Base-by-base conservation (phyloP, 1,140 invertebrate species). In the Drosophila pachea region DNA sequence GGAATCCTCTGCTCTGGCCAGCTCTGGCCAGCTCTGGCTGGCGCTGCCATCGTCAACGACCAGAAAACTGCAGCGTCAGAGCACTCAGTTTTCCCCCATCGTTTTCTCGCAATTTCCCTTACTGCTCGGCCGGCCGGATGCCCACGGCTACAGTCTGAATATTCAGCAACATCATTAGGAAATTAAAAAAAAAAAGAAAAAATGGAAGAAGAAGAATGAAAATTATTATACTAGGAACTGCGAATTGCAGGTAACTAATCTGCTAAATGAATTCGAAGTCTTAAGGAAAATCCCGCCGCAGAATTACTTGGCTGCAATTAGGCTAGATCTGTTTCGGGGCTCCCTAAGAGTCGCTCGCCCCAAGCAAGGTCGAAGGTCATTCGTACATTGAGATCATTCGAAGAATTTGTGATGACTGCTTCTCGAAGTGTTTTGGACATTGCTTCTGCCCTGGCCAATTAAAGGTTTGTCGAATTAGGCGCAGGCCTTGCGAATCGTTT, bases 61-160 rank as follows among this genome's bases (percentile, higher is more conserved):
- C 60, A 67, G 75, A 76, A 79, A 86, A 76, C 52, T 84, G 79
- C 79, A 76, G 31, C 60, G 61, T 84, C 79, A 84, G 63, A 45
- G 56, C 59, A 62, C 64, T 65, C 52, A 66, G 38, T 45, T 36
- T 22, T 33, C 31, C 16, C 7, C 7, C 31, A 7, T 5, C 12
- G 43, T 35, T 54, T 45, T 12, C 8, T 38, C 36, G 8, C 8
- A 4, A 4, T 38, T 11, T 7, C 6, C 8, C 6, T 40, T 40
- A n/a, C 38, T 40, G 5, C 5, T 5, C n/a, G 4, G 7, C 7
- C 38, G 12, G 40, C 42, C 43, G 14, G 8, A 12, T 56, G 55
- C 50, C 53, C 42, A 63, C n/a, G 7, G 16, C 62, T 53, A 52
- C 47, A 33, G 53, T 69, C 22, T 38, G 40, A 55, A 58, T 53